These are phyloP conservation scores for Pseudococcus longispinus DNA, from an alignment of 2,888 invertebrate species.

Conservation along the genomic window DNA sequence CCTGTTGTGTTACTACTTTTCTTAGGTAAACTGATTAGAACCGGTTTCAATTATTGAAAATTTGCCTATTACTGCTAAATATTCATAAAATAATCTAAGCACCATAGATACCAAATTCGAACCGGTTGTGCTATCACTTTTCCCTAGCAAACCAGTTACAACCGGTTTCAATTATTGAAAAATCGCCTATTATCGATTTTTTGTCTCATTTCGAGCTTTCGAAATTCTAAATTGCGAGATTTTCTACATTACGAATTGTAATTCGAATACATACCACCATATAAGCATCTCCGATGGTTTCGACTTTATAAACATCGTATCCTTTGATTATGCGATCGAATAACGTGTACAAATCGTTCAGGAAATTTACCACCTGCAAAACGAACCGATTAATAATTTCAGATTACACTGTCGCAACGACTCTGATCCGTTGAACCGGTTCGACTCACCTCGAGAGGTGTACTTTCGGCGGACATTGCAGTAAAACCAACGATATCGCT, in stretches of 20 bases:
- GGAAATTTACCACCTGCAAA: slow-evolving; percentile 86
- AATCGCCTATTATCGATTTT: too few species aligned
- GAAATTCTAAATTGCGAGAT: too few species aligned
- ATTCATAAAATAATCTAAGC: too few species aligned
- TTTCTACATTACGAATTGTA: neutral
- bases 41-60: too few species aligned
- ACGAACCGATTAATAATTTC: slow-evolving; percentile 7
- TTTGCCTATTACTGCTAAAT: too few species aligned
- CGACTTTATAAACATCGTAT: slow-evolving; percentile 98
- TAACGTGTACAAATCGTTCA: slow-evolving; percentile 96
- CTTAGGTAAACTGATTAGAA: too few species aligned
- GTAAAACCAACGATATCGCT: slow-evolving; percentile 98
- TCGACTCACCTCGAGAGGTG: slow-evolving; percentile 77
- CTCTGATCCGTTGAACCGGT: neutral
- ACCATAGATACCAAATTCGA: too few species aligned
- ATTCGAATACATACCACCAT: slow-evolving; percentile 70
- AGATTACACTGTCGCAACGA: neutral
- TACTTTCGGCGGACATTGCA: slow-evolving; percentile 91
- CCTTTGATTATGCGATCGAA: slow-evolving; percentile 96
- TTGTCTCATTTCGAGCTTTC: neutral
- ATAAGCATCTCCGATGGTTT: slow-evolving; percentile 88
- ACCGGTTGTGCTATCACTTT: too few species aligned
- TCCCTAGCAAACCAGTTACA: too few species aligned
- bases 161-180: too few species aligned
- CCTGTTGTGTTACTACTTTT: too few species aligned